Conservation (phyloP, 2,113 vertebrate genomes). For the Nannobrachium achirus region DNA sequence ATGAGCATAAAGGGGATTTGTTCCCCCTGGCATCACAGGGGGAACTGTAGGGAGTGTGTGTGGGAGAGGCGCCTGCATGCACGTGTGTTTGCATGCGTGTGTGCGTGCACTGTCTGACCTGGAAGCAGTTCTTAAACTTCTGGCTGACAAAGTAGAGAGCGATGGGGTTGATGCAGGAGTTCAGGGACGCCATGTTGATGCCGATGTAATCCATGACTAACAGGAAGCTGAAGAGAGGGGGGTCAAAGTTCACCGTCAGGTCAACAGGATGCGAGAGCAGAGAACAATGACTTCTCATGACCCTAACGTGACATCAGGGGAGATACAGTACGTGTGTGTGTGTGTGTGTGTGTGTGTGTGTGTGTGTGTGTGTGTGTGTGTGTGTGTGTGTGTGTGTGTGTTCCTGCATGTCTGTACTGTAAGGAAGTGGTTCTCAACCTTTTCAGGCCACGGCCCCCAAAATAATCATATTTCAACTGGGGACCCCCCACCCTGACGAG, state of each 20-base stretch:
- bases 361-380: constrained; percentile 7
- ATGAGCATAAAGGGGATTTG: too few relatives aligned
- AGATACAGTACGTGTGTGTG: not conserved
- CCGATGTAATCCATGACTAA: constrained; percentile 93
- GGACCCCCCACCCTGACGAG: too few relatives aligned
- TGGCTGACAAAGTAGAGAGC: constrained; percentile 92
- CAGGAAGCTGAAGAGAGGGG: constrained; percentile 80
- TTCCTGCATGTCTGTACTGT: constrained; percentile 72
- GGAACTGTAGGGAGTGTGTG: too few relatives aligned
- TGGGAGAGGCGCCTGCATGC: not conserved
- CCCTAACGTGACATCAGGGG: not conserved
- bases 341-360: too few relatives aligned
- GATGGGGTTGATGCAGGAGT: constrained; percentile 93
- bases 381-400: constrained; percentile 5
- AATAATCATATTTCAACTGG: too few relatives aligned
- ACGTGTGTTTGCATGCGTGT: not conserved
- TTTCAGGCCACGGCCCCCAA: too few relatives aligned
- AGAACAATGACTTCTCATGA: constrained; percentile 53
- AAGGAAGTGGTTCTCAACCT: too few relatives aligned
- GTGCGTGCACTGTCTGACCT: constrained; percentile 74
- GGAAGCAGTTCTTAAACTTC: constrained; percentile 95
- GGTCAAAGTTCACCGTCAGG: constrained; percentile 35
- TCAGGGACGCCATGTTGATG: constrained; percentile 94
- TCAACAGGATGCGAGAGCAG: constrained; percentile 45
- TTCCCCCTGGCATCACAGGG: too few relatives aligned